A percentile compares a stretch with the other conserved stretches of the same genome.
Evolutionary conservation across 2,888 invertebrate genomes (phyloP).

Genomic region (Trichogramma evanescens): DNA sequence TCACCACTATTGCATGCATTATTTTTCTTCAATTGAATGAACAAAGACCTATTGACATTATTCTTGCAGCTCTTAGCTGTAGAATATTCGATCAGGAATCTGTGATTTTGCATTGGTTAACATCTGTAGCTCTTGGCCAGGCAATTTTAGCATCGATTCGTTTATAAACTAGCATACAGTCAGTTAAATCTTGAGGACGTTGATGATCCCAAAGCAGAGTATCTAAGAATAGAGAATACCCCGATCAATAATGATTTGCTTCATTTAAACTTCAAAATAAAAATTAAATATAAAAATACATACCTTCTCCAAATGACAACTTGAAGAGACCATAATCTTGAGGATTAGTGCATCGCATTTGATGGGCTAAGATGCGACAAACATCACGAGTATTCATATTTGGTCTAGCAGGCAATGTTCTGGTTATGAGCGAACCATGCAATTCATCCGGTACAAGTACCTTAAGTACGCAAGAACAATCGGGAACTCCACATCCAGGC

Average conservation of each 20-base stretch:
- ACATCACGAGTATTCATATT: slow-evolving; percentile 90
- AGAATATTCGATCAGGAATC: slow-evolving; percentile 14
- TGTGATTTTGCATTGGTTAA: neutral
- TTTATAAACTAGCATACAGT: slow-evolving; percentile 90
- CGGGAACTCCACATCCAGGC: slow-evolving; percentile 47
- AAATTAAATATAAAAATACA: slow-evolving; percentile 4
- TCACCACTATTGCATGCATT: too few relatives aligned
- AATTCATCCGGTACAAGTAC: slow-evolving; percentile 92
- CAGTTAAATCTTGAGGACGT: slow-evolving; percentile 83
- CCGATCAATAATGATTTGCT: neutral
- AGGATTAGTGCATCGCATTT: slow-evolving; percentile 90
- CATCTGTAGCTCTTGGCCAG: slow-evolving; percentile 66
- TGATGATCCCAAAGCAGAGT: slow-evolving; percentile 81
- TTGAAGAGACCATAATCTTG: slow-evolving; percentile 92
- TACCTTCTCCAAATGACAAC: slow-evolving; percentile 83
- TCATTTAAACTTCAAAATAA: neutral
- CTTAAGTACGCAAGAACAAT: slow-evolving; percentile 71
- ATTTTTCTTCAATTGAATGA: neutral
- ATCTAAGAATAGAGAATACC: slow-evolving; percentile 57
- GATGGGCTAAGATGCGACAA: slow-evolving; percentile 90
- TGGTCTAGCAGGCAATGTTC: slow-evolving; percentile 86
- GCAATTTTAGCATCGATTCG: slow-evolving; percentile 94
- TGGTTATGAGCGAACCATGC: slow-evolving; percentile 83
- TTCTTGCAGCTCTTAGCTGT: slow-evolving; percentile 12
- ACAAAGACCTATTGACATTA: slow-evolving; percentile 18